Evolutionary conservation across 2,113 vertebrate genomes (phyloP).

Genomic region (Octodon degus): DNA sequence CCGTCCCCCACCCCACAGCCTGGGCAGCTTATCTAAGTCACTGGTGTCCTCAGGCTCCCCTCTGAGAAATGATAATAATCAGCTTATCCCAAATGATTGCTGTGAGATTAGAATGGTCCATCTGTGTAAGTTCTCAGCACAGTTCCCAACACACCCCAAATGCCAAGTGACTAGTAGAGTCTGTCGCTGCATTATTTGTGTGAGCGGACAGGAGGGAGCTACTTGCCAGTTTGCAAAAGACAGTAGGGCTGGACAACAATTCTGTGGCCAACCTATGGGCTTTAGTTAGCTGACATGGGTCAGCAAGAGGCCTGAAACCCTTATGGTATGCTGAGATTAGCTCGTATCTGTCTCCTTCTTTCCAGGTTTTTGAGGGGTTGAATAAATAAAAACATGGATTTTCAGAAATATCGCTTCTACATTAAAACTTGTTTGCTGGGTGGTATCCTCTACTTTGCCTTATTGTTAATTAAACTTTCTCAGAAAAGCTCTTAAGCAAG

Average conservation of each 20-base stretch:
- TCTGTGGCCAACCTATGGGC: background rate
- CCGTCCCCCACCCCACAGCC: background rate
- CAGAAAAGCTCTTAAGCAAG: background rate
- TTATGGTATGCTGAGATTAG: background rate
- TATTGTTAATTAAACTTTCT: background rate
- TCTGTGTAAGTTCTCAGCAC: background rate
- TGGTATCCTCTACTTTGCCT: background rate
- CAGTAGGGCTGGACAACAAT: background rate
- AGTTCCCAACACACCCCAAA: background rate
- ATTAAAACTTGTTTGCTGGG: background rate
- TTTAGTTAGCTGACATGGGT: background rate
- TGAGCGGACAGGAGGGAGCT: background rate
- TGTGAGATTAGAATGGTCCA: background rate
- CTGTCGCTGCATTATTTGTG: background rate
- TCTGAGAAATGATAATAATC: background rate
- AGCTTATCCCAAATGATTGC: background rate
- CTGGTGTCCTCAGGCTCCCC: background rate
- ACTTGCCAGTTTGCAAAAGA: background rate
- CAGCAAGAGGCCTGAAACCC: background rate
- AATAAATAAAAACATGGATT: background rate
- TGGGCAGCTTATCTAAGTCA: background rate
- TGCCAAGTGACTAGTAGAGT: background rate
- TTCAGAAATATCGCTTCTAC: background rate
- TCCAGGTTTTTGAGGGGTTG: background rate
- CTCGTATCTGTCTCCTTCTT: background rate